Base-by-base conservation (phyloP, 2,797 vertebrate species). In the Chelmon rostratus region DNA sequence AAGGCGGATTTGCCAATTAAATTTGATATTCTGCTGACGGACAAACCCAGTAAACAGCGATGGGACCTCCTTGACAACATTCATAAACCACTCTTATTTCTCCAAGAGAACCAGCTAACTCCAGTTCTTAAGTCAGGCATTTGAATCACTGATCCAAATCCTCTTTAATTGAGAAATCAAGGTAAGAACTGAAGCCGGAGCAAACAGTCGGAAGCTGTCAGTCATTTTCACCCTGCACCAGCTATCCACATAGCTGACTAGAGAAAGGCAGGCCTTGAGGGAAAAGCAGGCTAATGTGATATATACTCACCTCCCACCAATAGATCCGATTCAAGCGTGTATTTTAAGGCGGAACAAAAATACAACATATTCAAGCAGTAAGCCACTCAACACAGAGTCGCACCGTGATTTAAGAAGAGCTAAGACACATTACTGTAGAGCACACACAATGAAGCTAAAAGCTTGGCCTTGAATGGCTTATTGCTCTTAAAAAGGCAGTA, bases 401-500 rank as follows among this genome's bases (percentile, higher is more conserved):
- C 23, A 8, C 37, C 65, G 21, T 53, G 47, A 70, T 74, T 74
- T 11, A 66, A 42, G 56, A 59, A 25, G 47, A 40, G 15, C 19
- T 33, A 13, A 58, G 33, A 59, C 47, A 44, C 12, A 7, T 57
- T 64, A 13, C 56, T 62, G 33, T n/a, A 38, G 19, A 53, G 25
- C 59, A 65, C 37, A 42, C 21, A 23, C 38, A 56, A 58, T 73
- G 31, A 56, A 52, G 59, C 5, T 28, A 35, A 72, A 79, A 58
- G 6, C 40, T 38, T 50, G 53, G 40, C 49, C 50, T 56, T 13
- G 18, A 54, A 53, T 78, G 54, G n/a, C n/a, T 56, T 68, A 50
- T 52, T 69, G 44, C 44, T 68, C 44, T 63, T 77, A 69, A 74
- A 73, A 79, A 37, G 19, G 21, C 58, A 69, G 47, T 62, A 44